Base-by-base conservation (phyloP, 1,140 invertebrate species). In the Carposina sasakii region DNA sequence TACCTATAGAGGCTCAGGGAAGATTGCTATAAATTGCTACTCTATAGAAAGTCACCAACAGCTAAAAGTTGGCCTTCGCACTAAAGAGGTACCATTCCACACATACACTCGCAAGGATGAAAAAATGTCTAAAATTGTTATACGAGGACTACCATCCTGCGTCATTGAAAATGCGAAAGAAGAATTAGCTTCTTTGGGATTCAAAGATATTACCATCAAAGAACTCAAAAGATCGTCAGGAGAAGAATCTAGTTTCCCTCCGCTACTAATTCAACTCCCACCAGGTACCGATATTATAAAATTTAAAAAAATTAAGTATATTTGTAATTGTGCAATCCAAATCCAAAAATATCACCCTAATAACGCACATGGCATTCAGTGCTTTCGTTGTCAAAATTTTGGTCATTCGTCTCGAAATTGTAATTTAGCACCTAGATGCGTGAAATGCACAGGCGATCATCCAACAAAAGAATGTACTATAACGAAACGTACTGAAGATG, bases 301-400 rank as follows among this genome's bases (percentile, higher is more conserved):
- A n/a, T 24, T 41, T 13, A 20, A 13, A 2, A n/a, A 22, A n/a
- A 41, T 41, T 10, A 41, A 41, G 13, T 41, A 41, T 16, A 10
- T 41, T n/a, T 8, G 39, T 24, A 41, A 41, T 15, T 41, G 39
- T 22, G 20, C 17, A 3, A 22, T 41, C 3, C 20, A 41, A 41
- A 24, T 41, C 12, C 2, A 10, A 9, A 41, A 16, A 23, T 41
- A 13, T 41, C 39, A 15, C 2, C 3, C 39, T 3, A 41, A 41
- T 16, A 26, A 22, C 21, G 3, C 17, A n/a, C 17, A 9, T 15
- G 39, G 39, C 9, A 23, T 22, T 4, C 39, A 41, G 13, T 41
- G 39, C 21, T 41, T 24, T 24, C 22, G 39, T 12, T 41, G 39
- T 13, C 39, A 41, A 24, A 24, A 16, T n/a, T 41, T 41, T 15